Evolutionary conservation across 2,113 vertebrate species (phyloP).

Genomic region (Coreoperca whiteheadi): DNA sequence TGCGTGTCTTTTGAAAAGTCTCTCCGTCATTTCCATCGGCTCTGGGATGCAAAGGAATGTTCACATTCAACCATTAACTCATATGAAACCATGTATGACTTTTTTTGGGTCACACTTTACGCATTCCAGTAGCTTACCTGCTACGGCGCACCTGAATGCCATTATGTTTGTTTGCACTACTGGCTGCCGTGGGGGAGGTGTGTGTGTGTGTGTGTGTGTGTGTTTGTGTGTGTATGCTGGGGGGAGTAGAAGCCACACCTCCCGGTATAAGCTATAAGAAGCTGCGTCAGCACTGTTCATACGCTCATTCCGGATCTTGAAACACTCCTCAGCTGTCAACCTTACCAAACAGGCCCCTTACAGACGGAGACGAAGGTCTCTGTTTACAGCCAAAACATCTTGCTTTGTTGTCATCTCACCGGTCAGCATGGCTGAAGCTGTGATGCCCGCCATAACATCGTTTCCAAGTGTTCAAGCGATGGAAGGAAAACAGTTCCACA

Average conservation of each 20-base stretch:
- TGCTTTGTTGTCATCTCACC: neutral
- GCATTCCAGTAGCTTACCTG: neutral
- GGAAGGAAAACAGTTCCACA: constrained; percentile 76
- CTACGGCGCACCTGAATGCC: neutral
- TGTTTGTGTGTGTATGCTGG: neutral
- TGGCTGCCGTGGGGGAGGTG: constrained; percentile 26
- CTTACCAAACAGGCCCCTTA: neutral
- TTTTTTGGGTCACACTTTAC: neutral
- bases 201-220: neutral
- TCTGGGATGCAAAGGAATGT: neutral
- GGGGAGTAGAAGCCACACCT: constrained; percentile 50
- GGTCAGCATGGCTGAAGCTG: constrained; percentile 79
- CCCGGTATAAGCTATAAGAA: constrained; percentile 54
- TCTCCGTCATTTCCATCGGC: no score
- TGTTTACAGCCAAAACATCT: neutral
- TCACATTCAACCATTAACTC: neutral
- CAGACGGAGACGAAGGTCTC: constrained; percentile 37
- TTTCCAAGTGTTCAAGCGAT: constrained; percentile 69
- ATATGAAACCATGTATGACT: neutral
- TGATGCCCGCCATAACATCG: constrained; percentile 70
- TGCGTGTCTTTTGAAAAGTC: no score
- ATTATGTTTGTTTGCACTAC: constrained; percentile 18
- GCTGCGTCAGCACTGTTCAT: neutral
- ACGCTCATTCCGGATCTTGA: constrained; percentile 51
- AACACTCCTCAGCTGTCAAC: neutral